phyloP scores from a whole-genome alignment of 1,140 invertebrate species.

The Drosophila melanica region DNA sequence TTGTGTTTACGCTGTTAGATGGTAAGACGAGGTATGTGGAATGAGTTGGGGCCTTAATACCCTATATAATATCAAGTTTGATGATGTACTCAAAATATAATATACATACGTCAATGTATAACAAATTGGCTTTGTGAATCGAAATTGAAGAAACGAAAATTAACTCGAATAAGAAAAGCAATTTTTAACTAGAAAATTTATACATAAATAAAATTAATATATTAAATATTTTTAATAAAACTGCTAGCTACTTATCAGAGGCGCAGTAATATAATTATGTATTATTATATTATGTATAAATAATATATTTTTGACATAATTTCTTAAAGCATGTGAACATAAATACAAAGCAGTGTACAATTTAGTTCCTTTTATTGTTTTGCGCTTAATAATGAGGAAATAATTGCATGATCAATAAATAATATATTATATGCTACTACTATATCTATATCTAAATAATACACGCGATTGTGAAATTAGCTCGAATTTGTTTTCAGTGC shows the following conservation, averaged over 20 bases:
- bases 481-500: slow-evolving; percentile 65
- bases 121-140: slow-evolving; percentile 49
- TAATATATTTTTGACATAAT: slow-evolving; percentile 48
- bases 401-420: slow-evolving; percentile 19
- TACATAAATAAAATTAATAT: slow-evolving; percentile 19
- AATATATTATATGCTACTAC: slow-evolving; percentile 18
- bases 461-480: slow-evolving; percentile 45
- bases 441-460: slow-evolving; percentile 7
- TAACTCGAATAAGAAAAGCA: slow-evolving; percentile 46
- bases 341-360: slow-evolving; percentile 29
- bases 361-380: slow-evolving; percentile 50
- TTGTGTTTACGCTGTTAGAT: slow-evolving; percentile 16
- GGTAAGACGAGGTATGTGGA: not conserved
- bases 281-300: slow-evolving; percentile 35
- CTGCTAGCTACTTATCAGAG: slow-evolving; percentile 12
- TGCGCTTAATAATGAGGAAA: slow-evolving; percentile 43
- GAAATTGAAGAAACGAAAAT: slow-evolving; percentile 68
- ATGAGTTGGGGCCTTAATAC: not conserved
- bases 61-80: slow-evolving; percentile 31
- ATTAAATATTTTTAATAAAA: slow-evolving; percentile 24
- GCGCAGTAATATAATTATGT: slow-evolving; percentile 20
- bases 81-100: slow-evolving; percentile 26
- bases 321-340: slow-evolving; percentile 31
- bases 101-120: slow-evolving; percentile 17
- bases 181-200: slow-evolving; percentile 52